phyloP scores from a whole-genome alignment of 1,140 invertebrate genomes.

The Eumaeus atala region DNA sequence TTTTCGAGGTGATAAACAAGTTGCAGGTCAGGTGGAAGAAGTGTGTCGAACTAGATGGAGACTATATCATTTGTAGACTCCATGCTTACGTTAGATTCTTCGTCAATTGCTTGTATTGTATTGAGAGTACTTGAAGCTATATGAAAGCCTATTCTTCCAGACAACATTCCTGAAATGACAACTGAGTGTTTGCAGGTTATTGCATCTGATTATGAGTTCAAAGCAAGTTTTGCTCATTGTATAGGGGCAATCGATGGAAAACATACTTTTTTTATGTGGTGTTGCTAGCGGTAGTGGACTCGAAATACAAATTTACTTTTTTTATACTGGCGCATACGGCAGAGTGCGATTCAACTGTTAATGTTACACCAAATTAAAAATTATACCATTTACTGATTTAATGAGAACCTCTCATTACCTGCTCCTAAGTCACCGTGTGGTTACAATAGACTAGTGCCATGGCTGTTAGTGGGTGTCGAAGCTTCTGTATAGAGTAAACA shows the following conservation, averaged over 20 bases:
- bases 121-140: conserved; percentile 19
- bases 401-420: conserved; percentile 23
- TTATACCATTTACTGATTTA: conserved; percentile 22
- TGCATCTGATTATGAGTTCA: conserved; percentile 23
- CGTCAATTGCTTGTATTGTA: conserved; percentile 21
- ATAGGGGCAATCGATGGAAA: not conserved
- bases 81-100: too few relatives aligned
- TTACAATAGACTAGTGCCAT: too few relatives aligned
- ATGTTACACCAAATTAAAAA: conserved; percentile 40
- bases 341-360: conserved; percentile 47
- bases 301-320: too few relatives aligned
- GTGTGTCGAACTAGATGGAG: too few relatives aligned
- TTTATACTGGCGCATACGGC: conserved; percentile 58
- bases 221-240: conserved; percentile 27
- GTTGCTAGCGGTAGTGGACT: too few relatives aligned
- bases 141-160: conserved; percentile 18
- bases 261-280: conserved; percentile 54
- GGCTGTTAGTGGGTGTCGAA: conserved; percentile 67
- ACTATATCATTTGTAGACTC: too few relatives aligned
- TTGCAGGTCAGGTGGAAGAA: too few relatives aligned
- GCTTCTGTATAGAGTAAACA: conserved; percentile 59
- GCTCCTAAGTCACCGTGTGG: conserved; percentile 24
- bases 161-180: conserved; percentile 20
- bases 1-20: too few relatives aligned
- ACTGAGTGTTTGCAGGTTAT: conserved; percentile 22